Conservation (phyloP, 1,140 invertebrate genomes). For the Vanessa atalanta region DNA sequence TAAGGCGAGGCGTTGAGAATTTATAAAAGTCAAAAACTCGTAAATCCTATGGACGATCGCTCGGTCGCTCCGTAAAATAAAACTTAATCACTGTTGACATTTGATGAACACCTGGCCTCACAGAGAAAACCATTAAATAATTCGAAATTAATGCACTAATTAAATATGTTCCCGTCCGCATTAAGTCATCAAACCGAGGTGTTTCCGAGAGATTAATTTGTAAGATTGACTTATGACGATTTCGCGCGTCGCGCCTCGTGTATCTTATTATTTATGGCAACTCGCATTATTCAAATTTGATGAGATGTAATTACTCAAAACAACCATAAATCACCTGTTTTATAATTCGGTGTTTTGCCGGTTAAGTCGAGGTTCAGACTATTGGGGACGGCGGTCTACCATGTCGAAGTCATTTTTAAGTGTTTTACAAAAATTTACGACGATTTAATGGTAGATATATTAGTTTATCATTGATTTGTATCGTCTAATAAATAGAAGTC, state of each 20-base stretch:
- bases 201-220: conserved; percentile 72
- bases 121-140: conserved; percentile 64
- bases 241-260: conserved; percentile 61
- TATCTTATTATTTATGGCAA: conserved; percentile 71
- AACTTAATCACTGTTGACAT: conserved; percentile 78
- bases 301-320: conserved; percentile 78
- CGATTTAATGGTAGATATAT: conserved; percentile 40
- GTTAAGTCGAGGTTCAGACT: conserved; percentile 55
- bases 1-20: conserved; percentile 70
- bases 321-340: conserved; percentile 75
- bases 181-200: conserved; percentile 69
- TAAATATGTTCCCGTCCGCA: conserved; percentile 71
- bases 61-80: conserved; percentile 61
- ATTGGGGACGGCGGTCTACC: conserved; percentile 44
- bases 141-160: conserved; percentile 77
- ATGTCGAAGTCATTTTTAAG: conserved; percentile 68
- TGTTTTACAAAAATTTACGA: conserved; percentile 64
- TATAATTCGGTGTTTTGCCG: conserved; percentile 69
- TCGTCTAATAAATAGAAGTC: conserved; percentile 1
- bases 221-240: conserved; percentile 75
- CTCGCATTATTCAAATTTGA: conserved; percentile 77
- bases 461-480: conserved; percentile 22
- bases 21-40: conserved; percentile 78
- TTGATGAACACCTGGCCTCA: conserved; percentile 74
- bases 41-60: conserved; percentile 58